A percentile compares a stretch with the other conserved stretches of the same genome.
Conservation (phyloP, 1,140 invertebrate species). For the Periplaneta americana region DNA sequence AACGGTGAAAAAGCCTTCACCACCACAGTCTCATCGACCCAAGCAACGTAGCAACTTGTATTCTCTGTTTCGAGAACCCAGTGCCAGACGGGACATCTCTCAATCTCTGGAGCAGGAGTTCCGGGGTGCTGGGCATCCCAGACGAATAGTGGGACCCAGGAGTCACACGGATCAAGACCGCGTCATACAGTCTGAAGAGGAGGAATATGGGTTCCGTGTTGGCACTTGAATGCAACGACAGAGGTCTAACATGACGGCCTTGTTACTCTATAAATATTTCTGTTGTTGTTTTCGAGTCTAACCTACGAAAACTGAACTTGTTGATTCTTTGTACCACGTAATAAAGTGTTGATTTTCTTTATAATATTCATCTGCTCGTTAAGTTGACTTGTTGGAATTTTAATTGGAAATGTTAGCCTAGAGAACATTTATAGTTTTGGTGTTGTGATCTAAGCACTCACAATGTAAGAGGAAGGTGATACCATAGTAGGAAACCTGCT, state of each 20-base stretch:
- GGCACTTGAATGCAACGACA: not conserved
- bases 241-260: not conserved
- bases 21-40: constrained; percentile 4
- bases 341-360: not conserved
- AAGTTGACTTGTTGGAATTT: not conserved
- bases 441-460: not conserved
- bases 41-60: constrained; percentile 20
- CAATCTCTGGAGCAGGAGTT: constrained; percentile 10
- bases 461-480: not conserved
- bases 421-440: not conserved
- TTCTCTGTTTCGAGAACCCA: constrained; percentile 16
- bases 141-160: not conserved
- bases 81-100: constrained; percentile 2
- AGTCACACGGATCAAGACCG: not conserved
- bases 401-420: not conserved
- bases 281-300: not conserved
- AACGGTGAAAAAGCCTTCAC: not conserved
- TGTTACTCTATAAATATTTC: not conserved
- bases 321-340: not conserved
- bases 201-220: not conserved
- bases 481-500: not conserved
- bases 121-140: not conserved
- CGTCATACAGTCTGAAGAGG: not conserved
- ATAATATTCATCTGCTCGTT: not conserved
- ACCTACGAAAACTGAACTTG: not conserved